Percentiles rank a stretch among this genome's conserved stretches.
Evolutionary conservation across 2,797 vertebrate genomes (phyloP).

Genomic region (Echiichthys vipera): DNA sequence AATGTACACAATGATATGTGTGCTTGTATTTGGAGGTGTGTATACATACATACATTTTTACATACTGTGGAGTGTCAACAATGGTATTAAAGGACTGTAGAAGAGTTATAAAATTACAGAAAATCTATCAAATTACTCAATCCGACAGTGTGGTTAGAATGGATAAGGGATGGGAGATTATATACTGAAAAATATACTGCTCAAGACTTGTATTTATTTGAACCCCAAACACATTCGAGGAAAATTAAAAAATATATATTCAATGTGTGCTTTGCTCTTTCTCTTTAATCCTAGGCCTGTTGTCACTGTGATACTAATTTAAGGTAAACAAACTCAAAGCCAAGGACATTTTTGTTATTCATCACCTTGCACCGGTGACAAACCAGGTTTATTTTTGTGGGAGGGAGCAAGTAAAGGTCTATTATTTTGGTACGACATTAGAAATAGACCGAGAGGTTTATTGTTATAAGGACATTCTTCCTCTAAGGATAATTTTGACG

Average conservation of each 20-base stretch:
- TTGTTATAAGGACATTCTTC: not conserved
- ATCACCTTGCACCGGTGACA: not conserved
- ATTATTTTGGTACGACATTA: not conserved
- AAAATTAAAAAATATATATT: slow-evolving; percentile 10
- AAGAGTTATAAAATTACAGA: not conserved
- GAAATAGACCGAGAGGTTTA: not conserved
- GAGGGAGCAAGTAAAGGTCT: not conserved
- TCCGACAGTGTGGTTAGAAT: not conserved
- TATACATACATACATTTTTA: not conserved
- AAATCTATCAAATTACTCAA: slow-evolving; percentile 9
- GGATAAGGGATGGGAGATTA: not conserved
- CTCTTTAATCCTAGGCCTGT: not conserved
- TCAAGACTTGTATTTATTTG: not conserved
- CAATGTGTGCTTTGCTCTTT: not conserved
- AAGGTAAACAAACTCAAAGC: not conserved
- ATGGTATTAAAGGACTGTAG: not conserved
- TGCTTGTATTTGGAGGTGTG: slow-evolving; percentile 6
- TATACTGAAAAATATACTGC: not conserved
- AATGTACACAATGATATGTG: slow-evolving; percentile 34
- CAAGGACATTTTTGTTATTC: not conserved
- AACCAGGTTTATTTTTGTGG: not conserved
- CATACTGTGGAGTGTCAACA: not conserved
- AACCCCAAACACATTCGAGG: slow-evolving; percentile 7
- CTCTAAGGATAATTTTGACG: not conserved
- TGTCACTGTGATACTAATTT: not conserved